A percentile compares a stretch with the other conserved stretches of the same genome.
phyloP scores from a whole-genome alignment of 1,140 invertebrate species.

The Aphidius ervi region DNA sequence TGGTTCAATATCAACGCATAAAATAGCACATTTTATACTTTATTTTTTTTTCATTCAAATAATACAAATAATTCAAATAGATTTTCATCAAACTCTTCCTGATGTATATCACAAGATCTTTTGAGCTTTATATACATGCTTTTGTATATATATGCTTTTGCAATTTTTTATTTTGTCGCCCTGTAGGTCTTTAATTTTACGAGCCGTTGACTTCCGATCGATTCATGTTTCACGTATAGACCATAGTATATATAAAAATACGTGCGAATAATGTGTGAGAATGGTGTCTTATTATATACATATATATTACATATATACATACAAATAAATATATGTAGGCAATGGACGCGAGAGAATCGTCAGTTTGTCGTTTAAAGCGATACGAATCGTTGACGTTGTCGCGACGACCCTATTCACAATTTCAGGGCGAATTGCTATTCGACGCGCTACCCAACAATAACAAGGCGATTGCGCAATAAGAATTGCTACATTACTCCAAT shows the following conservation, averaged over 20 bases:
- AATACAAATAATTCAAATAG: too few relatives aligned
- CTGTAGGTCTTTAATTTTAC: conserved; percentile 48
- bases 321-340: too few relatives aligned
- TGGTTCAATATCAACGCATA: too few relatives aligned
- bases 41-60: too few relatives aligned
- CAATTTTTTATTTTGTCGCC: conserved; percentile 36
- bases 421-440: conserved; percentile 32
- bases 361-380: conserved; percentile 25
- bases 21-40: too few relatives aligned
- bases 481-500: too few relatives aligned
- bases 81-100: not conserved
- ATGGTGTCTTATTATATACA: not conserved
- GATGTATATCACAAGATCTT: conserved; percentile 10
- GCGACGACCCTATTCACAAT: conserved; percentile 32
- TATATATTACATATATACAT: not conserved
- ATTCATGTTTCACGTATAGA: conserved; percentile 23
- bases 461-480: conserved; percentile 16
- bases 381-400: conserved; percentile 36
- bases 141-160: conserved; percentile 9
- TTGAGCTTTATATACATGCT: conserved; percentile 3
- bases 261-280: not conserved
- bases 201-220: conserved; percentile 52
- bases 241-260: conserved; percentile 1
- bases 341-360: conserved; percentile 13
- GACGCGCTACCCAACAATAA: conserved; percentile 29